phyloP scores from a whole-genome alignment of 2,888 invertebrate genomes.

The Zootermopsis nevadensis region DNA sequence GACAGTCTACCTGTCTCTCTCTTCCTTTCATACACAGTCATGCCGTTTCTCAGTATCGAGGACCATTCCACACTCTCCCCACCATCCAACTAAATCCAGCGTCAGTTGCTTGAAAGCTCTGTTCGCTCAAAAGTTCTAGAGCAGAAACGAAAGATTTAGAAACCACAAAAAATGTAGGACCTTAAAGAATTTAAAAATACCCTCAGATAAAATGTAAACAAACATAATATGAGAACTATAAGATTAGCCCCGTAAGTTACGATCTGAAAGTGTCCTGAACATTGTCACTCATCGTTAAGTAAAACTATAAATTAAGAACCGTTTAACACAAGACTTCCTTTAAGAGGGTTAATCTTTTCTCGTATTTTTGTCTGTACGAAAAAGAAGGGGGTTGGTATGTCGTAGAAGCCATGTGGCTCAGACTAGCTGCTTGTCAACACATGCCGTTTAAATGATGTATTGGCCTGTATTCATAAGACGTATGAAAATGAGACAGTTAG shows the following conservation, averaged over 20 bases:
- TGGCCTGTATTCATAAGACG: no score
- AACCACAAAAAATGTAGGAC: slow-evolving; percentile 1
- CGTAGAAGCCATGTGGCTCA: background rate
- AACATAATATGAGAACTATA: background rate
- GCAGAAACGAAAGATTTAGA: background rate
- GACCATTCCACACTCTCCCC: background rate
- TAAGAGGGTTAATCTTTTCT: background rate
- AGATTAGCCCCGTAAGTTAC: background rate
- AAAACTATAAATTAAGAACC: slow-evolving; percentile 11
- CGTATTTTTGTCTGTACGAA: background rate
- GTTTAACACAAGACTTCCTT: background rate
- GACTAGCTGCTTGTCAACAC: background rate
- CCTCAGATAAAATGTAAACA: slow-evolving; percentile 5
- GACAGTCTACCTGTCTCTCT: slow-evolving; percentile 17
- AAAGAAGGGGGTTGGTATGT: no score
- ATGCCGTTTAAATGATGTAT: background rate
- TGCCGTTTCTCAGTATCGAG: background rate
- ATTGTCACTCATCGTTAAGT: background rate
- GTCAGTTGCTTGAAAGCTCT: background rate
- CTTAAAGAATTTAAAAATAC: background rate
- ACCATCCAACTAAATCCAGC: background rate
- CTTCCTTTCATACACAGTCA: background rate
- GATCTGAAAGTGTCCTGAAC: background rate
- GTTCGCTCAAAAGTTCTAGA: background rate
- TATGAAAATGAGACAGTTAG: no score